phyloP scores from a whole-genome alignment of 2,113 vertebrate genomes.

The Merops nubicus region DNA sequence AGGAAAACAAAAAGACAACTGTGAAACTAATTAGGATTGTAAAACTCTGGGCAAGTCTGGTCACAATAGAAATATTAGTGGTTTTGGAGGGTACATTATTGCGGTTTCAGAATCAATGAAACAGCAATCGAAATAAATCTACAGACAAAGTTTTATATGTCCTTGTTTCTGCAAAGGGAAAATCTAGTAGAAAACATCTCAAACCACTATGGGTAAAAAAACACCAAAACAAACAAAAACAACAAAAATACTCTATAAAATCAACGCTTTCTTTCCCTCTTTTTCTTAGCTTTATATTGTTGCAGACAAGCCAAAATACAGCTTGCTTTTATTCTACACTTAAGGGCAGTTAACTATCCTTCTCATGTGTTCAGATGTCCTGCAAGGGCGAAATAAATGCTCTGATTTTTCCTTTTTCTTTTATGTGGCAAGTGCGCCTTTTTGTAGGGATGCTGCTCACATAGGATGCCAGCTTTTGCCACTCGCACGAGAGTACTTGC shows the following conservation, averaged over 20 bases:
- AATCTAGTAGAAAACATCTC: background rate
- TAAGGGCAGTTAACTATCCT: background rate
- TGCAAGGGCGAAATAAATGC: background rate
- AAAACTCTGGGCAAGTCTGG: conserved; percentile 65
- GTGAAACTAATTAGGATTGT: conserved; percentile 71
- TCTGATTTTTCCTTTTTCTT: background rate
- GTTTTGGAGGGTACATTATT: conserved; percentile 35
- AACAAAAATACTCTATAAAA: background rate
- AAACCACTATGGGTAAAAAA: background rate
- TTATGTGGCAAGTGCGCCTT: background rate
- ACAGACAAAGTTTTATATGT: background rate
- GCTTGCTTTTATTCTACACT: background rate
- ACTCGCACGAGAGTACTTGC: background rate
- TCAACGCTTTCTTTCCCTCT: background rate
- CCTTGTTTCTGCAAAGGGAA: background rate
- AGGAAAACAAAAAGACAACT: conserved; percentile 70
- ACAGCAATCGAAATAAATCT: background rate
- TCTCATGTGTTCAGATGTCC: background rate
- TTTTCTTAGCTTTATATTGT: background rate
- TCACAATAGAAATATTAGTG: conserved; percentile 64
- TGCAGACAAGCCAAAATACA: background rate
- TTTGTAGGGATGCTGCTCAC: background rate
- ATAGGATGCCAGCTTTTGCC: background rate
- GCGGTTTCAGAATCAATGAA: conserved; percentile 24
- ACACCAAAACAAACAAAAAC: background rate